Base-by-base conservation (phyloP, 2,113 vertebrate species). In the Chaenocephalus aceratus region DNA sequence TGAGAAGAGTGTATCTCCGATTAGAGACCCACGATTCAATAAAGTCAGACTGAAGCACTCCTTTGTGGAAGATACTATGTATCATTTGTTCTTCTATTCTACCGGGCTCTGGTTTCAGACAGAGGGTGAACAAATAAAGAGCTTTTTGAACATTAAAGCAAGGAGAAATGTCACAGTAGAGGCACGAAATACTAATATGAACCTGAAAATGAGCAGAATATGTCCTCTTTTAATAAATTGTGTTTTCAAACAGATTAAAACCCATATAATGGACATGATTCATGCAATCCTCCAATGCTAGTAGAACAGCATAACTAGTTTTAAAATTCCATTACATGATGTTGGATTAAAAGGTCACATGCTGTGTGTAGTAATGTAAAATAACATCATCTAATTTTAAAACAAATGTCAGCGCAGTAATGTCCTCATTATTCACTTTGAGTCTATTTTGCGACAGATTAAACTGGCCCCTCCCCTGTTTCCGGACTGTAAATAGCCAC, bases 401-500 rank as follows among this genome's bases (percentile, higher is more conserved):
- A 69, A 71, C 36, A 75, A 77, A 75, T 53, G 44, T 51, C 59
- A 51, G 21, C 52, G 53, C 12, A 61, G 41, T 77, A 75, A 72
- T 78, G 21, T 45, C 46, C 61, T 74, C 61, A 44, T 86, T 59
- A 68, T 62, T 77, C 59, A 74, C 12, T 84, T 63, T 72, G 51
- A 54, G 54, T 54, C 62, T 23, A 66, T 48, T 85, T 75, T 81
- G 45, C 49, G 52, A 12, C n/a, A 57, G 61, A 77, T 81, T 8
- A 21, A 67, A 72, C 14, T 13, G 72, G 53, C 48, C 56, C 49
- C 23, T 53, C 54, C 45, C 15, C 52, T 67, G 4, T 69, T 87
- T 75, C 79, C 63, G 44, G 12, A 71, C 66, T 84, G 72, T 46
- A 84, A 87, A 61, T 76, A 77, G 57, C 73, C 63, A 64, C 54